Evolutionary conservation across 2,113 vertebrate genomes (phyloP).

Genomic region (Salvelinus sp.): DNA sequence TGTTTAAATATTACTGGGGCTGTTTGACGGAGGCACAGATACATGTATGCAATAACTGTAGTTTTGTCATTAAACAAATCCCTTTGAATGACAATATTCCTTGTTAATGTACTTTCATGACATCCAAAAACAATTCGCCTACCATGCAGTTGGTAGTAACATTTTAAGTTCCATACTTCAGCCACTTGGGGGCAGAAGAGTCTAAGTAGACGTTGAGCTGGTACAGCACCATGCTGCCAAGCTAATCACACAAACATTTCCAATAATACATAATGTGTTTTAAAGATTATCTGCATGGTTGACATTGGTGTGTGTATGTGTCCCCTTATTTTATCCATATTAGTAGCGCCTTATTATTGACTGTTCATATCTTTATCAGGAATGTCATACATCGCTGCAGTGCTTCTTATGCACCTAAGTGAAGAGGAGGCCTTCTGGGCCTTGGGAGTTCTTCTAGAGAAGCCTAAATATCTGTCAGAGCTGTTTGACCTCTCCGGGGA

Average conservation of each 20-base stretch:
- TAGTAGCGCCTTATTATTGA: no score
- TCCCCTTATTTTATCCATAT: no score
- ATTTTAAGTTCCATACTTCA: background rate
- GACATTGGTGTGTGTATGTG: no score
- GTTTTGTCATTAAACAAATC: no score
- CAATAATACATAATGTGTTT: background rate
- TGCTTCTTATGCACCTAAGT: constrained; percentile 74
- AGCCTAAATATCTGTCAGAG: constrained; percentile 66
- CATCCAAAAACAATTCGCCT: background rate
- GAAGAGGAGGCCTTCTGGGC: constrained; percentile 79
- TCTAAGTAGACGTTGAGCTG: background rate
- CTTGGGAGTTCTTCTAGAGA: constrained; percentile 67
- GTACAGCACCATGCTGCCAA: background rate
- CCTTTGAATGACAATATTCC: no score
- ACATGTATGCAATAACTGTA: no score
- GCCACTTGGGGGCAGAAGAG: constrained; percentile 48
- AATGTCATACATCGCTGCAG: constrained; percentile 76
- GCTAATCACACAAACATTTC: background rate
- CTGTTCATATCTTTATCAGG: constrained; percentile 43
- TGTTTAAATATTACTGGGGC: no score
- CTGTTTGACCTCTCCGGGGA: constrained; percentile 68
- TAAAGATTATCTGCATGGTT: no score
- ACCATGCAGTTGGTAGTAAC: background rate
- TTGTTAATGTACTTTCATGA: background rate
- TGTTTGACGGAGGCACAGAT: no score